Percentiles rank a stretch among this genome's conserved stretches.
Evolutionary conservation across 2,888 invertebrate genomes (phyloP).

Genomic region (Physocephala rufipes): DNA sequence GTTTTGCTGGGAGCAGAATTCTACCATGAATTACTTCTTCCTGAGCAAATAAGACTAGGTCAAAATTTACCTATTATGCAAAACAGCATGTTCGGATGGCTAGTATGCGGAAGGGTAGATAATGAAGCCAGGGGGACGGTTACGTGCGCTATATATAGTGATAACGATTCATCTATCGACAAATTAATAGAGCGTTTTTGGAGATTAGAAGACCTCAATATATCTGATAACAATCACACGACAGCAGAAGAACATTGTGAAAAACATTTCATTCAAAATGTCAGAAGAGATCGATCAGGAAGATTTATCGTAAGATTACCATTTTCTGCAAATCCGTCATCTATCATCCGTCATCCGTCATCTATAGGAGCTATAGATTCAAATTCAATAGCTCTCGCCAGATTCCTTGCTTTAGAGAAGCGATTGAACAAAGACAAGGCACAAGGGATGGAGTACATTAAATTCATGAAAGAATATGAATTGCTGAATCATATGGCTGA

Average conservation of each 20-base stretch:
- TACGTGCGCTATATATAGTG: background rate
- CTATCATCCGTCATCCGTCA: too few species aligned
- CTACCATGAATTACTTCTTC: background rate
- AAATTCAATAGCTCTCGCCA: slow-evolving; percentile 17
- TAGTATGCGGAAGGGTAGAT: background rate
- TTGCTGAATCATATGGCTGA: slow-evolving; percentile 32
- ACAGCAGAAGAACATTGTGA: too few species aligned
- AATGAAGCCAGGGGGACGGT: background rate
- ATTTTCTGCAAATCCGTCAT: slow-evolving; percentile 29
- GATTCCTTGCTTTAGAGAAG: slow-evolving; percentile 32
- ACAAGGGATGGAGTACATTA: slow-evolving; percentile 19
- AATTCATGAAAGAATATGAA: slow-evolving; percentile 35
- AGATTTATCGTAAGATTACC: slow-evolving; percentile 35
- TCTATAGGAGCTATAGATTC: too few species aligned
- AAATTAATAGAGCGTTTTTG: slow-evolving; percentile 31
- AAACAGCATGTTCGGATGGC: background rate
- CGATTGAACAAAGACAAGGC: slow-evolving; percentile 20
- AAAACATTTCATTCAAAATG: background rate
- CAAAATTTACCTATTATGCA: background rate
- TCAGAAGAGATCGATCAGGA: slow-evolving; percentile 16
- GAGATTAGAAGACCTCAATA: slow-evolving; percentile 29
- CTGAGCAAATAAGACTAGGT: background rate
- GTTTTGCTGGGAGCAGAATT: background rate
- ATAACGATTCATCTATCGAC: background rate
- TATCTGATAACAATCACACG: too few species aligned